A percentile compares a stretch with the other conserved stretches of the same genome.
Conservation (phyloP, 1,140 invertebrate genomes). For the Drosophila kepulauana region DNA sequence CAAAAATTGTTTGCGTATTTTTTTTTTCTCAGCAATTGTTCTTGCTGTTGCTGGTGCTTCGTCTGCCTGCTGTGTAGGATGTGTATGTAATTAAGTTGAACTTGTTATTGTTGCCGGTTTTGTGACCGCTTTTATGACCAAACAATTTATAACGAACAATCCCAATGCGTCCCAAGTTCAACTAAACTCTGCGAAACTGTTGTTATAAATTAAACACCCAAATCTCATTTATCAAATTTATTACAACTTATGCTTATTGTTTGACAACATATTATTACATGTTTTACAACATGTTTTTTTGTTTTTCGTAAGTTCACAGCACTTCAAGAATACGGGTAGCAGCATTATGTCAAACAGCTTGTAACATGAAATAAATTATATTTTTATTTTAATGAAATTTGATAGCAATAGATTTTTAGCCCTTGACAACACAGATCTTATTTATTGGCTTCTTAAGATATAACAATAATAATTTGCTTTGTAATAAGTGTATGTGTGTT, state of each 20-base stretch:
- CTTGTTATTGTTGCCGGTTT: constrained; percentile 73
- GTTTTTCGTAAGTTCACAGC: neutral
- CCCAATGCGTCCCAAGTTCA: constrained; percentile 38
- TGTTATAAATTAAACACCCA: constrained; percentile 58
- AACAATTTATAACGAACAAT: constrained; percentile 55
- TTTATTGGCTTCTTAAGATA: neutral
- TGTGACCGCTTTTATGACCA: constrained; percentile 54
- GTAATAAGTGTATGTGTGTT: constrained; percentile 49
- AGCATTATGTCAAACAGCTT: neutral
- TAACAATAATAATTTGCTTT: neutral
- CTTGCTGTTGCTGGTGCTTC: constrained; percentile 22
- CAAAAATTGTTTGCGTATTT: constrained; percentile 57
- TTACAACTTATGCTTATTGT: constrained; percentile 55
- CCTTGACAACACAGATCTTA: neutral
- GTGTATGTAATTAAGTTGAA: constrained; percentile 78
- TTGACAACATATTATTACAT: constrained; percentile 53
- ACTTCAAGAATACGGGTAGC: neutral
- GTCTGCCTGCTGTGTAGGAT: constrained; percentile 64
- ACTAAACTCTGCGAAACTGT: constrained; percentile 48
- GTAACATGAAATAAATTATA: constrained; percentile 9
- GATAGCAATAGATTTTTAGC: neutral
- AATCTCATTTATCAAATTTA: constrained; percentile 53
- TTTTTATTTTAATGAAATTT: neutral
- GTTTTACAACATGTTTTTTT: constrained; percentile 9
- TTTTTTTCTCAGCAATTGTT: constrained; percentile 26